Evolutionary conservation across 2,888 invertebrate species (phyloP).

Genomic region (Carterocephalus palaemon): DNA sequence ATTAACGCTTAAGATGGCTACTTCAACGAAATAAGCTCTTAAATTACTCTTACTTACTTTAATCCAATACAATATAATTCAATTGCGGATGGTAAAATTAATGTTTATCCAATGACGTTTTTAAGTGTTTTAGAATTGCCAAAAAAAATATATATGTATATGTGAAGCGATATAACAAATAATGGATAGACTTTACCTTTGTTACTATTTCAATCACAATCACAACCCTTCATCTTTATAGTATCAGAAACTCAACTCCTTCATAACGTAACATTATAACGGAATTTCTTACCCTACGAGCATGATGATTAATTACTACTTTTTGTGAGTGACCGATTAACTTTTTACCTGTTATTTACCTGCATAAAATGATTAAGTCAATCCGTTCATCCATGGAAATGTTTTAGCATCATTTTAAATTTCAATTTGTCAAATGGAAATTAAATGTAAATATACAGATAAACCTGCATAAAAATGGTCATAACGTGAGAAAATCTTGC

Average conservation of each 20-base stretch:
- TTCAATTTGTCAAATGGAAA: slow-evolving; percentile 59
- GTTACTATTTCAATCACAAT: neutral
- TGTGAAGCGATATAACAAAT: no score
- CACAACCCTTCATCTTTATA: neutral
- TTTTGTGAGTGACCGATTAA: slow-evolving; percentile 64
- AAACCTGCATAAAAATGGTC: slow-evolving; percentile 33
- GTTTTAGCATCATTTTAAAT: slow-evolving; percentile 60
- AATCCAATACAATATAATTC: slow-evolving; percentile 5
- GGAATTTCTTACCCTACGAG: slow-evolving; percentile 35
- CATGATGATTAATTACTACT: slow-evolving; percentile 68
- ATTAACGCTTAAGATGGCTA: slow-evolving; percentile 5
- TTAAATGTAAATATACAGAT: slow-evolving; percentile 52
- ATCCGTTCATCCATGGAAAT: slow-evolving; percentile 49
- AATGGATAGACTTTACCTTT: no score
- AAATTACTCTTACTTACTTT: slow-evolving; percentile 25
- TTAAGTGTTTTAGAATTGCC: no score
- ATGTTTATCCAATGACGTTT: no score
- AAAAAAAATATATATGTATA: no score
- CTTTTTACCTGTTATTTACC: slow-evolving; percentile 32
- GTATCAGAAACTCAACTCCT: neutral
- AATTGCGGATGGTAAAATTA: no score
- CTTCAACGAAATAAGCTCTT: neutral
- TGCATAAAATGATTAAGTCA: slow-evolving; percentile 38
- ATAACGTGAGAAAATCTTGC: slow-evolving; percentile 56
- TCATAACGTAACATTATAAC: no score